Conservation (phyloP, 2,797 vertebrate genomes). For the Acridotheres tristis region DNA sequence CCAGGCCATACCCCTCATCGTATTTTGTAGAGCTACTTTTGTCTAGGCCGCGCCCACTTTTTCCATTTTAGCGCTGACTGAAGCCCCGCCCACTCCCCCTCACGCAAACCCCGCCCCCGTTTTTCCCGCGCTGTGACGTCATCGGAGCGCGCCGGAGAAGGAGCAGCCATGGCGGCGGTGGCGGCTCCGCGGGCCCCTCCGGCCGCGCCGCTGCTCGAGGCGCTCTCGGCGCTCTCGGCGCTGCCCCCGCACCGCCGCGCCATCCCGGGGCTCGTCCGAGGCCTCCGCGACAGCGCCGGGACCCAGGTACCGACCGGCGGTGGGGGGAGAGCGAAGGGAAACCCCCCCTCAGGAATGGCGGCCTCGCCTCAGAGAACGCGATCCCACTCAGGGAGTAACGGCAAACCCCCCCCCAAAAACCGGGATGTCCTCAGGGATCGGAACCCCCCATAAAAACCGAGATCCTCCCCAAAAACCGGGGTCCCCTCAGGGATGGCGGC, state of each 20-base stretch:
- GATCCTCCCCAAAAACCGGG: too few relatives aligned
- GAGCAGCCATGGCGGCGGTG: neutral
- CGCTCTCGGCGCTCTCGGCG: neutral
- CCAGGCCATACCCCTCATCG: neutral
- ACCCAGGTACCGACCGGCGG: neutral
- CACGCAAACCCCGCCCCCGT: neutral
- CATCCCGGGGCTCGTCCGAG: neutral
- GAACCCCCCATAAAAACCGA: too few relatives aligned
- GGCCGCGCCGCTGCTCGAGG: neutral
- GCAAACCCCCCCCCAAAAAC: too few relatives aligned
- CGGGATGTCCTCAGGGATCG: neutral
- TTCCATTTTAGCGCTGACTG: too few relatives aligned
- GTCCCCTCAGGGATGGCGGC: too few relatives aligned
- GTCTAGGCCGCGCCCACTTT: neutral
- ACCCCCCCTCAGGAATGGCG: neutral
- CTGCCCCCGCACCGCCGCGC: neutral
- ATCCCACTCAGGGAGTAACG: neutral
- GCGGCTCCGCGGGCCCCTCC: neutral
- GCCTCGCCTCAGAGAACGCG: neutral
- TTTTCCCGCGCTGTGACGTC: neutral
- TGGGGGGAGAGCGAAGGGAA: neutral
- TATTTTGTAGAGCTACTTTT: accelerated
- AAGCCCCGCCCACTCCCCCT: neutral
- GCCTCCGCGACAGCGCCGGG: neutral
- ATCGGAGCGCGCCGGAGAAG: neutral